Conservation (phyloP, 2,113 vertebrate genomes). For the Malurus alboscapulatus region DNA sequence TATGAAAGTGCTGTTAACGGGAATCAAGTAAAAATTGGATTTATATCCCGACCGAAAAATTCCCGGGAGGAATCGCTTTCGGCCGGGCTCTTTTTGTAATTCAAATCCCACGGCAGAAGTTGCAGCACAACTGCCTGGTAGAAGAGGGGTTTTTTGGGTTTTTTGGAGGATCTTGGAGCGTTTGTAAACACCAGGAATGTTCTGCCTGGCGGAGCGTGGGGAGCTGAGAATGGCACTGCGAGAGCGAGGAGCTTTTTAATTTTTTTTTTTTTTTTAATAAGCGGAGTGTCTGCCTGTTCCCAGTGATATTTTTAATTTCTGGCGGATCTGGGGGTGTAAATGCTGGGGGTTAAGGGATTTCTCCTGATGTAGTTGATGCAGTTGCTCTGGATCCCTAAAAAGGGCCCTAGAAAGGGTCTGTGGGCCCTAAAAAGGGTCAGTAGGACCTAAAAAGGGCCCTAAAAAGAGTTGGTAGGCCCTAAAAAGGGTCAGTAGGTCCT, state of each 20-base stretch:
- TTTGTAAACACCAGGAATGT: neutral
- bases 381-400: neutral
- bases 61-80: conserved; percentile 1
- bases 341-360: neutral
- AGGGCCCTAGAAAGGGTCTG: neutral
- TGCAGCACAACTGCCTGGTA: neutral
- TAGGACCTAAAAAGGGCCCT: neutral
- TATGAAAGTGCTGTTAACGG: conserved; percentile 16
- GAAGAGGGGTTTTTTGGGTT: neutral
- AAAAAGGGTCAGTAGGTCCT: no score
- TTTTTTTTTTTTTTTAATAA: neutral
- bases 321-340: neutral
- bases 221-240: neutral
- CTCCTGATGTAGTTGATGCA: neutral
- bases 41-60: conserved; percentile 29
- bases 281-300: neutral
- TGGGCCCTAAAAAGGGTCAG: neutral
- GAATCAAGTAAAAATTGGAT: conserved; percentile 48
- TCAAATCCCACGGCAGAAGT: conserved; percentile 3
- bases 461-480: neutral
- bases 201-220: neutral
- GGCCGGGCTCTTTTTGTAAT: conserved; percentile 25
- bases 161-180: conserved; percentile 23
- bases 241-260: neutral
- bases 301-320: neutral